These are phyloP conservation scores for Entomobrya multifasciata DNA, from an alignment of 2,888 invertebrate genomes.

Conservation along the genomic window DNA sequence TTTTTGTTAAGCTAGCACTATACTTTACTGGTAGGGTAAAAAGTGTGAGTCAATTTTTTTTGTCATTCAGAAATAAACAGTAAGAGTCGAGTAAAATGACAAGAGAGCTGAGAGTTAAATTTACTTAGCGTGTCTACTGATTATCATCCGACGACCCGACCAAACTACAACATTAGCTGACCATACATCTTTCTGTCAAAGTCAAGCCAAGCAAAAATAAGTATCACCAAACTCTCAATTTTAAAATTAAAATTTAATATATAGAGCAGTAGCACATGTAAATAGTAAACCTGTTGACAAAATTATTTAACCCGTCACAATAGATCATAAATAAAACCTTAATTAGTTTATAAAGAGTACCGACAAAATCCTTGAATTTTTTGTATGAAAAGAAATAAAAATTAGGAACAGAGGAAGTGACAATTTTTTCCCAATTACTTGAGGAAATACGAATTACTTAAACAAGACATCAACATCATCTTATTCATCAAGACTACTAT, in stretches of 20 bases:
- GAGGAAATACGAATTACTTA: slow-evolving; percentile 15
- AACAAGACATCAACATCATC: not conserved
- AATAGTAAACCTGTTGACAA: not conserved
- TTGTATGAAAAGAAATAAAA: not conserved
- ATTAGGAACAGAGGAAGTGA: slow-evolving; percentile 46
- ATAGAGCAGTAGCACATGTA: slow-evolving; percentile 38
- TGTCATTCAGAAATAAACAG: slow-evolving; percentile 35
- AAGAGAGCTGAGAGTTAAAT: too few species aligned
- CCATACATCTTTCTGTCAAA: too few species aligned
- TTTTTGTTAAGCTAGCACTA: slow-evolving; percentile 22
- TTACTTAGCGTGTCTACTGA: slow-evolving; percentile 26
- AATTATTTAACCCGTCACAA: too few species aligned
- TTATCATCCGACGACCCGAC: not conserved
- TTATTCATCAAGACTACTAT: too few species aligned
- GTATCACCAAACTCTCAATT: too few species aligned
- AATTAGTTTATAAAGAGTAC: too few species aligned
- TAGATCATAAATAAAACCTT: too few species aligned
- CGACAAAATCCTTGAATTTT: too few species aligned
- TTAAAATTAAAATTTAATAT: too few species aligned
- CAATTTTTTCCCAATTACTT: slow-evolving; percentile 38
- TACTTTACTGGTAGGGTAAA: slow-evolving; percentile 1
- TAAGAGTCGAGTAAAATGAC: slow-evolving; percentile 2
- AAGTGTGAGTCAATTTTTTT: slow-evolving; percentile 10
- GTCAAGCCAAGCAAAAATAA: too few species aligned
- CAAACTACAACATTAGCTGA: not conserved